These are phyloP conservation scores for Halichoeres trimaculatus DNA, from an alignment of 2,113 vertebrate species.

Conservation along the genomic window DNA sequence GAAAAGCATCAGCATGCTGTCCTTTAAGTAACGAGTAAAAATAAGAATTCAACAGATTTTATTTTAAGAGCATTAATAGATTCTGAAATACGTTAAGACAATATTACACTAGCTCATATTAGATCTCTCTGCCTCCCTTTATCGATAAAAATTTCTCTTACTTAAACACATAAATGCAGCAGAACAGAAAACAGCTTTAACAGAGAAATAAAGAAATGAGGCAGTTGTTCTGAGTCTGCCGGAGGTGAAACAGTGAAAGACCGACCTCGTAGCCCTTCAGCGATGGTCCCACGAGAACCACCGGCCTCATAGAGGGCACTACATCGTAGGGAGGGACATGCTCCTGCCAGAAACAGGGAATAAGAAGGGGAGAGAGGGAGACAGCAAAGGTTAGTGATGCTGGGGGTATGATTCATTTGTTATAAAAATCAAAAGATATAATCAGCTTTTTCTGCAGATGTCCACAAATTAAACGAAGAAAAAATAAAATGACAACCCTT, in stretches of 20 bases:
- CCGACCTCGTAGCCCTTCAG: constrained; percentile 97
- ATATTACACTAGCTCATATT: no score
- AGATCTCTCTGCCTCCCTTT: no score
- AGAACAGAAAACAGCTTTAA: background rate
- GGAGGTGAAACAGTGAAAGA: constrained; percentile 45
- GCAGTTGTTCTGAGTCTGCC: constrained; percentile 10
- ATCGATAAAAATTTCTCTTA: no score
- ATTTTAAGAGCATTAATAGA: no score
- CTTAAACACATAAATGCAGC: background rate
- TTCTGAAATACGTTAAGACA: no score
- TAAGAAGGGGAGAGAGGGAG: constrained; percentile 19
- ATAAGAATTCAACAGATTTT: no score
- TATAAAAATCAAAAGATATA: background rate
- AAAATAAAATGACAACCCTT: no score
- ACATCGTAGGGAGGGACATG: constrained; percentile 95
- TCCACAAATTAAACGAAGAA: no score
- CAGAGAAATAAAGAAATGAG: background rate
- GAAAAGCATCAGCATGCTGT: no score
- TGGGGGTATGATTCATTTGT: background rate
- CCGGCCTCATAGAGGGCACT: constrained; percentile 96
- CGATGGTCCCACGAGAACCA: constrained; percentile 96
- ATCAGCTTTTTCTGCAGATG: background rate
- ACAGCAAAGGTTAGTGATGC: background rate
- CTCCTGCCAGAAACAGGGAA: constrained; percentile 83
- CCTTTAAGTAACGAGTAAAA: no score